Evolutionary conservation across 2,113 vertebrate species (phyloP), one percentile per base, ranked within the genome.

Genomic region (Zeus faber): DNA sequence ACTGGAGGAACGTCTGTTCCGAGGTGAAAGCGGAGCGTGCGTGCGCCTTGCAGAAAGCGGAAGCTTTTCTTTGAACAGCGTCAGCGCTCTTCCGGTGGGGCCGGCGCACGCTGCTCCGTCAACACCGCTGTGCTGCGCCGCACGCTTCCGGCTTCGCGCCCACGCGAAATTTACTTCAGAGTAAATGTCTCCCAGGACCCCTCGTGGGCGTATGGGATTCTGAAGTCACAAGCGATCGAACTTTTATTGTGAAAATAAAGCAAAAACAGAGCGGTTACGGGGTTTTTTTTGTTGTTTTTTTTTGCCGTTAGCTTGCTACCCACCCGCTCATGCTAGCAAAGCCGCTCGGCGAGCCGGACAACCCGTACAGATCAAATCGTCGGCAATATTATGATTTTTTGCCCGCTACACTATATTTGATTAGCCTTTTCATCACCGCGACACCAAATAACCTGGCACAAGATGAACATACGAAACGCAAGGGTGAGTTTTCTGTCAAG

Each of bases 401-500:
- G 35, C 25, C 29, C 2, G 0, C 2, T 4, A 14, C 17, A 9
- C 6, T 46, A 16, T 53, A 66, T 46, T 43, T 37, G 2, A 51
- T 56, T 53, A 49, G 4, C 25, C 6, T 72, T 56, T 25, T 6
- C n/a, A 1, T 1, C n/a, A 14, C 7, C 14, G 22, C 11, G 3
- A 17, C 21, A 71, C 39, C 14, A 52, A 39, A 1, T 3, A 17
- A 68, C 2, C 17, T 39, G 18, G 7, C 70, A 88, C 70, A 88
- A 74, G 49, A 91, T 94, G 93, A 94, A 94, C 72, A 94, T 94
- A 86, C 89, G 92, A 72, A 94, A 93, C 79, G 93, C 92, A 0
- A 87, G 93, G 88, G 93, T 94, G 79, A 89, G 87, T 72, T 17
- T 17, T n/a, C 1, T n/a, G 4, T 26, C 16, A 50, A 39, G 2